A percentile compares a stretch with the other conserved stretches of the same genome.
phyloP scores from a whole-genome alignment of 2,113 vertebrate species.

The Tringa solitaria region DNA sequence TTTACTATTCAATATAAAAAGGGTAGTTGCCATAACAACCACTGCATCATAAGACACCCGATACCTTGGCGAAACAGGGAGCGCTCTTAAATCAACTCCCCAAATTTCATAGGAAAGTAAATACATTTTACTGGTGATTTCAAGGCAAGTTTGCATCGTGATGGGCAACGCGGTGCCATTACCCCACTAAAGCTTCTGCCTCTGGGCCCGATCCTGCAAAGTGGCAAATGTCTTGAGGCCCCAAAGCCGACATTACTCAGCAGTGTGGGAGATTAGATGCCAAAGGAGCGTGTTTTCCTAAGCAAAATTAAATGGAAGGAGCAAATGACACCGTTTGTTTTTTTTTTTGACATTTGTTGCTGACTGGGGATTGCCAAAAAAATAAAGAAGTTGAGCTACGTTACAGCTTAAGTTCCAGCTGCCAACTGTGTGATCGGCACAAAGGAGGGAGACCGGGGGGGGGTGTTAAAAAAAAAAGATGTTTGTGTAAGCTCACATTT shows the following conservation, averaged over 20 bases:
- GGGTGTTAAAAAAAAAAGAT: neutral
- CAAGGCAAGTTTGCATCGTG: neutral
- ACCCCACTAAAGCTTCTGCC: neutral
- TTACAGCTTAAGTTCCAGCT: neutral
- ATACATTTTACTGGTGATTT: conserved; percentile 30
- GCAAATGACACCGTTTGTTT: neutral
- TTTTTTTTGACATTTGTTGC: neutral
- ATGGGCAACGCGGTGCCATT: neutral
- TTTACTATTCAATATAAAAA: conserved; percentile 63
- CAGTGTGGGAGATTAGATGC: neutral
- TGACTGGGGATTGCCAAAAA: neutral
- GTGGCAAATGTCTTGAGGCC: neutral
- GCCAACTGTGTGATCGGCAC: conserved; percentile 13
- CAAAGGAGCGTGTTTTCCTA: neutral
- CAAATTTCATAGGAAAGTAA: conserved; percentile 49
- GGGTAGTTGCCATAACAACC: conserved; percentile 35
- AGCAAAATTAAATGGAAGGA: conserved; percentile 3
- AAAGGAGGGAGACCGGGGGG: neutral
- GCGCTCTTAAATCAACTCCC: conserved; percentile 59
- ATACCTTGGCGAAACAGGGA: conserved; percentile 39
- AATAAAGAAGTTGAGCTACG: neutral
- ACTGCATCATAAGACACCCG: conserved; percentile 38
- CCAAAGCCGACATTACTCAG: neutral
- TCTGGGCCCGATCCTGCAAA: neutral
- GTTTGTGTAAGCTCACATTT: neutral